Base-by-base conservation (phyloP, 2,888 invertebrate species). In the Acrobasis suavella region DNA sequence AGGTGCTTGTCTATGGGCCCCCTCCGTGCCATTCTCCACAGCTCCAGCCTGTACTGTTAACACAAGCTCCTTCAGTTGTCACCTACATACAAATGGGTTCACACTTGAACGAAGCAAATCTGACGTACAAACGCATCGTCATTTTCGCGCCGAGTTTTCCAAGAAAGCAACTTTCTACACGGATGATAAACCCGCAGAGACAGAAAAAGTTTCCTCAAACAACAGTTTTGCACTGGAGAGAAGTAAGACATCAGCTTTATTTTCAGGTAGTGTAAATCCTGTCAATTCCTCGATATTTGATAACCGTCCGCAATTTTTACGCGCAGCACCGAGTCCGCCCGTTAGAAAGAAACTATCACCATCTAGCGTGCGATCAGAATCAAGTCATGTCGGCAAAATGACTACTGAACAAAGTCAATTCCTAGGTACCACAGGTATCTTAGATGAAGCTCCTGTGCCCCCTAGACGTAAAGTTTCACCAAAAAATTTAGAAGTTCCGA, bases 1-100 rank as follows among this genome's bases (percentile, higher is more conserved):
- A 68, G 94, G 94, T 16, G 92, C 93, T 9, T 92, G 89, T 73
- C 72, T 88, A 64, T 93, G 88, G 91, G 93, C 89, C 12, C 92
- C 92, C 0, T 72, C 91, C 1, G 80, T 89, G 62, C 91, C 92
- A 1, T 89, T 89, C 70, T 92, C 92, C 1, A 86, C 91, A 1
- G 76, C 76, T 12, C 86, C 91, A 7, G 91, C 91, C 1, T 92
- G 92, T 67, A 81, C 88, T 14, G 80, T 85, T 5, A 89, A 86
- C 68, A 87, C 86, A 10, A 84, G 78, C 71, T 88, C 91, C 16
- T 92, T 93, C 70, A 89, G 86, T 74, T 91, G 92, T 68, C 92
- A 92, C 67, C 78, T 92, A 6, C 92, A 92, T 67, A 86, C 91
- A 22, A 86, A 88, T 69, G 82, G 86, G 17, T 91, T 89, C 68